These are phyloP conservation scores for Dendrocopos noguchii DNA, from an alignment of 2,113 vertebrate genomes.

Conservation along the genomic window DNA sequence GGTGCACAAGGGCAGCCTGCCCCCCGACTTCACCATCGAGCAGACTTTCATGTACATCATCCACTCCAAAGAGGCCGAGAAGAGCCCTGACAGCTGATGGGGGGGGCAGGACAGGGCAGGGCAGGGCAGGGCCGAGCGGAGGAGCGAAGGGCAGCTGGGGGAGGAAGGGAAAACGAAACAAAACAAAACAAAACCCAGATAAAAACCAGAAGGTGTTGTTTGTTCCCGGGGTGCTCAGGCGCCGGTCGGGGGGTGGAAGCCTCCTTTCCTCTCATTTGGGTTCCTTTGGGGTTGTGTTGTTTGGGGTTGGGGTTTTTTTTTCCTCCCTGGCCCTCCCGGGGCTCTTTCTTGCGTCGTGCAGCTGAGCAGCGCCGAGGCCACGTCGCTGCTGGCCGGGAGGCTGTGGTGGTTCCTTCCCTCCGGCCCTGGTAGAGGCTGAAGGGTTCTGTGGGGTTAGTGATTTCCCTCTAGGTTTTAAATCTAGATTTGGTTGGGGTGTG, in stretches of 20 bases:
- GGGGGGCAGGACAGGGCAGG: background rate
- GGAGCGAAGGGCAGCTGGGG: background rate
- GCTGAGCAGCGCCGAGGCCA: conserved; percentile 60
- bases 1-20: conserved; percentile 92
- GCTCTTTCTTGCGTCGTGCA: conserved; percentile 54
- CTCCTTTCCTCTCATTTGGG: background rate
- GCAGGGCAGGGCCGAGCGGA: background rate
- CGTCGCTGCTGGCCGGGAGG: conserved; percentile 61
- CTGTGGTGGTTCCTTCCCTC: conserved; percentile 75
- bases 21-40: conserved; percentile 94
- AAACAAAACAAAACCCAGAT: too few relatives aligned
- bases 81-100: conserved; percentile 85
- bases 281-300: background rate
- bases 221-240: background rate
- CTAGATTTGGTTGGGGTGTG: background rate
- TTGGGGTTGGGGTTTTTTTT: background rate
- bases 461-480: conserved; percentile 57
- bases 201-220: background rate
- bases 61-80: conserved; percentile 93
- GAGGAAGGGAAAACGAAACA: background rate
- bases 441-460: conserved; percentile 53
- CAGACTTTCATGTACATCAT: conserved; percentile 99
- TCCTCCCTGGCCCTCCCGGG: conserved; percentile 16
- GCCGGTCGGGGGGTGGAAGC: background rate
- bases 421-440: conserved; percentile 46